Base-by-base conservation (phyloP, 2,797 vertebrate genomes). In the Hoplostethus atlanticus region DNA sequence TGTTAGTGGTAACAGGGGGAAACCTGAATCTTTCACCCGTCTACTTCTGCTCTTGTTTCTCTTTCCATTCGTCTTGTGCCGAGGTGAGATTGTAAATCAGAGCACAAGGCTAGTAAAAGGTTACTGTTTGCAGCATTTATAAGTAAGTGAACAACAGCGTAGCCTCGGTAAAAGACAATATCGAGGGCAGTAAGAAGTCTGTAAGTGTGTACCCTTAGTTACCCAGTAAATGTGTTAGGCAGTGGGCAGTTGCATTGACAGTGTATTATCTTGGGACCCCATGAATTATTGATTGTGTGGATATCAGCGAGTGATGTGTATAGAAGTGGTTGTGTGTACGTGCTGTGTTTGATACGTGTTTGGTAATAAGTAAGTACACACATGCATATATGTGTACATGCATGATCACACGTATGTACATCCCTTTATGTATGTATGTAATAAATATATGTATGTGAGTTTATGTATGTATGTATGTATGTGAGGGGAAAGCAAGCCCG, bases 251-350 rank as follows among this genome's bases (percentile, higher is more conserved):
- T 64, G 67, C 55, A 56, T 42, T 10, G 1, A 21, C 21, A 21
- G 21, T 21, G 21, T 21, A 21, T 21, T 21, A 36, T 40, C 47
- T 47, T 11, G 15, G 5, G 6, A 6, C 31, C 54, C 36, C 40
- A 46, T 82, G 68, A 83, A 80, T 76, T 71, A 81, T 73, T 85
- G 62, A 87, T 34, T n/a, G 0, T 11, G 25, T 11, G 46, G 5
- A 16, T 50, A 51, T 46, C 25, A n/a, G 16, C 31, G 44, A 46
- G 57, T 44, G 5, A 8, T 40, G 9, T 6, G 10, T 2, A 5
- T 47, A 16, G 36, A 21, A 21, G 21, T 28, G 47, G 31, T 10
- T 64, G 15, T 63, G 55, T 74, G 12, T 46, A 17, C 52, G n/a
- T 61, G 44, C 44, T 70, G 56, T 63, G 56, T 63, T 53, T 64